These are phyloP conservation scores for Microcebus tavaratra DNA, from an alignment of 2,113 vertebrate species.

Conservation along the genomic window DNA sequence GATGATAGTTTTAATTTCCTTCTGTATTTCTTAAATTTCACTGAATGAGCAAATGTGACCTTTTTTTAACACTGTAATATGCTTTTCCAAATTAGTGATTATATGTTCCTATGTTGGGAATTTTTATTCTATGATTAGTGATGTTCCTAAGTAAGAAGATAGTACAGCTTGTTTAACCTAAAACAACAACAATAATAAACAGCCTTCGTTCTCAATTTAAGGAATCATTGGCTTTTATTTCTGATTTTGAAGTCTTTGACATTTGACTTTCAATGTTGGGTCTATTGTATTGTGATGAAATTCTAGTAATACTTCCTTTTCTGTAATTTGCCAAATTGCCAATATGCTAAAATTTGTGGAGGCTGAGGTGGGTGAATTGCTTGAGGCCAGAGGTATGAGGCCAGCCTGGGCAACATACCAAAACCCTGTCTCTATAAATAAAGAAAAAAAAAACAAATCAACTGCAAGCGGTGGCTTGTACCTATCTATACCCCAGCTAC, in stretches of 20 bases:
- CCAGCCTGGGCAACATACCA: no score
- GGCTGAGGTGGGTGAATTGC: no score
- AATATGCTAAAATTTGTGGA: background rate
- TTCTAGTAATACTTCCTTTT: background rate
- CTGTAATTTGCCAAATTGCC: background rate
- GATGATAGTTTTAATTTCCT: background rate
- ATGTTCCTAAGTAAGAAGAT: background rate
- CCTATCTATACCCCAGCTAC: no score
- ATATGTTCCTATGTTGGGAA: background rate
- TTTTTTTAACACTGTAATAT: background rate
- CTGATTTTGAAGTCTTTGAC: background rate
- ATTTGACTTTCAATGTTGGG: background rate
- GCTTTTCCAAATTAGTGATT: background rate
- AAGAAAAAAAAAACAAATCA: no score
- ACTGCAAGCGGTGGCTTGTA: no score
- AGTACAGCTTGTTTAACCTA: background rate
- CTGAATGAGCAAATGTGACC: background rate
- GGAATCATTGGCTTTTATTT: background rate
- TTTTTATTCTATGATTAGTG: background rate
- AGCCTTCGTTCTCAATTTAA: background rate
- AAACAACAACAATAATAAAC: background rate
- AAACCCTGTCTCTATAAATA: no score
- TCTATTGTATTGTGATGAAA: background rate
- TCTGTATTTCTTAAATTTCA: background rate
- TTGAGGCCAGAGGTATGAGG: no score